phyloP scores from a whole-genome alignment of 2,113 vertebrate species.

The human (Homo sapiens) region GRCh38 chr18:57167501-57168000 shows the following conservation, averaged over 20 bases:
- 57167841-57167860: slow-evolving; percentile 54
- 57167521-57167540: neutral
- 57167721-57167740: neutral
- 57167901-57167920: slow-evolving; percentile 63
- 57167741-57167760: neutral
- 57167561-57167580: neutral
- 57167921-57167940: slow-evolving; percentile 63
- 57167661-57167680: neutral
- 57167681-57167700: neutral
- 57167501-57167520: neutral
- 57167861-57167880: slow-evolving; percentile 58
- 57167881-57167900: slow-evolving; percentile 54
- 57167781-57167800: neutral
- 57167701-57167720: neutral
- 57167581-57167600: neutral
- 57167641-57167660: neutral
- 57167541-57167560: neutral
- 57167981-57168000: slow-evolving; percentile 51
- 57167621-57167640: neutral
- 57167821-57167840: neutral
- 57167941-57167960: slow-evolving; percentile 57
- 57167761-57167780: neutral
- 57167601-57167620: too few species aligned
- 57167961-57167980: slow-evolving; percentile 42
- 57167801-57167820: neutral